phyloP scores from a whole-genome alignment of 2,888 invertebrate species.

The Yponomeuta evonymella region DNA sequence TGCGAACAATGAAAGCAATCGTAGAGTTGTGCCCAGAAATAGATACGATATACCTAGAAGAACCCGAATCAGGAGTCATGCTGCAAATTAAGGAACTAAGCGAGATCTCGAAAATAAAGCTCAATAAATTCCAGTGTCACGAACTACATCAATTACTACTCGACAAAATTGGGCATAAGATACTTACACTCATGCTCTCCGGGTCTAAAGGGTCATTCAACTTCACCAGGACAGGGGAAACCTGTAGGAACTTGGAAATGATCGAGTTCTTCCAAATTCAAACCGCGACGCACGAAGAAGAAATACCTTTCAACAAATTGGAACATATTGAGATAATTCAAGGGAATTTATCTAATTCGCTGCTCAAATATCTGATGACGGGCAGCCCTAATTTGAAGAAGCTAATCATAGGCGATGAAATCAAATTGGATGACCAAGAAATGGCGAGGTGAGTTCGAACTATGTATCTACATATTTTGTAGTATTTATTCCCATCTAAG shows the following conservation, averaged over 20 bases:
- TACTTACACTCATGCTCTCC: constrained; percentile 76
- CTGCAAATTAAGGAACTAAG: constrained; percentile 64
- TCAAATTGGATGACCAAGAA: constrained; percentile 81
- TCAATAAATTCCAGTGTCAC: constrained; percentile 77
- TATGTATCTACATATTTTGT: background rate
- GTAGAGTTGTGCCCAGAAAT: constrained; percentile 77
- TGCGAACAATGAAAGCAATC: constrained; percentile 77
- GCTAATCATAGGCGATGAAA: constrained; percentile 79
- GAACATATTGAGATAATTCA: constrained; percentile 81
- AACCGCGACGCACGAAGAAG: constrained; percentile 72
- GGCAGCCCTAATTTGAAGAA: constrained; percentile 76
- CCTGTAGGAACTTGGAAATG: constrained; percentile 76
- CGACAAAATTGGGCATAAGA: constrained; percentile 71
- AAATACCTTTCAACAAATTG: constrained; percentile 76
- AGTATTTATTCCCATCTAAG: background rate
- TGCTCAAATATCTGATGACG: constrained; percentile 78
- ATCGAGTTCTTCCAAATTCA: constrained; percentile 82
- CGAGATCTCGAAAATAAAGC: constrained; percentile 74
- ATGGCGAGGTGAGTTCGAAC: constrained; percentile 69
- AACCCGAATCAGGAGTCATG: constrained; percentile 75
- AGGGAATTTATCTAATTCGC: constrained; percentile 75
- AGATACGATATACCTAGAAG: constrained; percentile 80
- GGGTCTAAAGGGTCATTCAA: constrained; percentile 76
- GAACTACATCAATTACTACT: constrained; percentile 77
- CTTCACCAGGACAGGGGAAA: constrained; percentile 74